phyloP scores from a whole-genome alignment of 2,113 vertebrate species.

The Hemiscyllium ocellatum region DNA sequence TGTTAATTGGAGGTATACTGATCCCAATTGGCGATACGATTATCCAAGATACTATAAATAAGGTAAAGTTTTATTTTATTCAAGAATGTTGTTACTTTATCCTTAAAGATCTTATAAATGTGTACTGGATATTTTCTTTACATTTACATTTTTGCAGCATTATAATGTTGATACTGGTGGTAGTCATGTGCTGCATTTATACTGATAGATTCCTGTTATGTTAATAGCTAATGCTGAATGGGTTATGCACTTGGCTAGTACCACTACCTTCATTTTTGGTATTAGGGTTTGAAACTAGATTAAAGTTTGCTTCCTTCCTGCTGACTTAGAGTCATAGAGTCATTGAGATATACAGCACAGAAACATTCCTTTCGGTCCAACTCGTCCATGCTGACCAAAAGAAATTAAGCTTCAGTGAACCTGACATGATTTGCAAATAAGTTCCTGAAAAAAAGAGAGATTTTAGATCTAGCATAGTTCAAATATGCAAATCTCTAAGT shows the following conservation, averaged over 20 bases:
- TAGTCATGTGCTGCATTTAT: neutral
- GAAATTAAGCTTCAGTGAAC: too few species aligned
- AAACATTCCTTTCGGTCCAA: too few species aligned
- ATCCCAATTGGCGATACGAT: slow-evolving; percentile 73
- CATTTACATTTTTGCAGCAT: neutral
- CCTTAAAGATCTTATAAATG: neutral
- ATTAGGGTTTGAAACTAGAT: neutral
- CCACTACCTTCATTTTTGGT: neutral
- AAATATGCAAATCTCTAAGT: neutral
- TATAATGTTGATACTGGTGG: neutral
- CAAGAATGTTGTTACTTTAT: neutral
- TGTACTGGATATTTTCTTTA: neutral
- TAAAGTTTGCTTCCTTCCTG: neutral
- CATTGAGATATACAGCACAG: too few species aligned
- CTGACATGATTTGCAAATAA: neutral
- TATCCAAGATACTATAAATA: slow-evolving; percentile 63
- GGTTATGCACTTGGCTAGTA: neutral
- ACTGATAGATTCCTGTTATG: neutral
- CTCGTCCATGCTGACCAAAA: too few species aligned
- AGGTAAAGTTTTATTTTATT: slow-evolving; percentile 50
- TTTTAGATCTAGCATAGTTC: neutral
- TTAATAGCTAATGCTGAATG: neutral
- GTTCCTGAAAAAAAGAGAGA: neutral
- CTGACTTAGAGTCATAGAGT: neutral
- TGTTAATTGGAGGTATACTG: slow-evolving; percentile 73